A percentile compares a stretch with the other conserved stretches of the same genome.
Evolutionary conservation across 2,888 invertebrate species (phyloP).

Genomic region (Actias luna): DNA sequence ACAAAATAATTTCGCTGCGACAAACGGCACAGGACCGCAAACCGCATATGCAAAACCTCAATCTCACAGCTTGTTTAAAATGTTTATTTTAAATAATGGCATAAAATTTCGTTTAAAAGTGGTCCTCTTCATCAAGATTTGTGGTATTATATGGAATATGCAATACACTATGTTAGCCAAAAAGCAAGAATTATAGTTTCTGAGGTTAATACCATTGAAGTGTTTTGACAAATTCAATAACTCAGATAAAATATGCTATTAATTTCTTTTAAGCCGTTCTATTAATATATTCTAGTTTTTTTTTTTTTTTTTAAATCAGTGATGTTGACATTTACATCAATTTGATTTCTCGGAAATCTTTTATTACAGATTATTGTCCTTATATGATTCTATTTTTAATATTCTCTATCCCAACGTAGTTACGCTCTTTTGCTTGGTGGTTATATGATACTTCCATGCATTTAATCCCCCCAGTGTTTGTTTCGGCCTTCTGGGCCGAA

Average conservation of each 20-base stretch:
- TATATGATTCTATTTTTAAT: too few relatives aligned
- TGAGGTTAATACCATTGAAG: not conserved
- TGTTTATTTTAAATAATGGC: constrained; percentile 53
- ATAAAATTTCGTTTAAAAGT: constrained; percentile 34
- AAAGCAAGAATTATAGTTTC: not conserved
- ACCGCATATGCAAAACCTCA: constrained; percentile 34
- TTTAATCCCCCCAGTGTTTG: too few relatives aligned
- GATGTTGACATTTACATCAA: too few relatives aligned
- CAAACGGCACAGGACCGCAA: constrained; percentile 38
- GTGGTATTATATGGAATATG: constrained; percentile 32
- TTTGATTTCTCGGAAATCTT: too few relatives aligned
- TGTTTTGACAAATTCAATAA: not conserved
- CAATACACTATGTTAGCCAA: too few relatives aligned
- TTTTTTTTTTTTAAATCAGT: too few relatives aligned
- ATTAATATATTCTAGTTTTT: too few relatives aligned
- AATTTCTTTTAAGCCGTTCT: not conserved
- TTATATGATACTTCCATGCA: too few relatives aligned
- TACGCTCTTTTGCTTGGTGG: too few relatives aligned
- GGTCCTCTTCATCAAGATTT: constrained; percentile 36
- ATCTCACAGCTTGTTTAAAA: constrained; percentile 48
- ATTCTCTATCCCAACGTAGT: too few relatives aligned
- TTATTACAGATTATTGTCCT: too few relatives aligned
- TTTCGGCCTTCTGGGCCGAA: too few relatives aligned
- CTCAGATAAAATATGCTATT: not conserved
- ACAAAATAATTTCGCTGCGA: constrained; percentile 42